Percentiles rank a stretch among this genome's conserved stretches.
Conservation (phyloP, 2,113 vertebrate genomes). For the Stomatorhinus ivindoensis region DNA sequence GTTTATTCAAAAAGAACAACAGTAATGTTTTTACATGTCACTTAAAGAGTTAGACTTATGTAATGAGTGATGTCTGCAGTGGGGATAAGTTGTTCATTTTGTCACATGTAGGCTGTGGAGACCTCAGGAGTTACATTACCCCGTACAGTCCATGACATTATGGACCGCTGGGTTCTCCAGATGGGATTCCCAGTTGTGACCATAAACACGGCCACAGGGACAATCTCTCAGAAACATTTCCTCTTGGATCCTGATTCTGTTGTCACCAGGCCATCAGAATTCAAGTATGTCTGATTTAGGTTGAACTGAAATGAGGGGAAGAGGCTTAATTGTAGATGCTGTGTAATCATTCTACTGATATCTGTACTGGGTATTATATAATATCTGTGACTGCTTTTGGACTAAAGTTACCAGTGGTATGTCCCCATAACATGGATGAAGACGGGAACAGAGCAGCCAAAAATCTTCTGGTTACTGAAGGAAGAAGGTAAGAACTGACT, state of each 20-base stretch:
- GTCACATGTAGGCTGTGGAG: slow-evolving; percentile 46
- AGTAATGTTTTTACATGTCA: background rate
- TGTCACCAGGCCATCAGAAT: slow-evolving; percentile 51
- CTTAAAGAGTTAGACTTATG: background rate
- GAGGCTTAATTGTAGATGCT: background rate
- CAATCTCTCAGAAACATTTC: slow-evolving; percentile 69
- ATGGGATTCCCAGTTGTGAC: slow-evolving; percentile 86
- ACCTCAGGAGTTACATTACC: slow-evolving; percentile 36
- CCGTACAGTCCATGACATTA: slow-evolving; percentile 46
- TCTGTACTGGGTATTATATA: background rate
- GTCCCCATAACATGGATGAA: slow-evolving; percentile 51
- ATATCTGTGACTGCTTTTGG: background rate
- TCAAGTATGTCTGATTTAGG: slow-evolving; percentile 52
- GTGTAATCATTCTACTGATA: background rate
- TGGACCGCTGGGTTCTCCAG: slow-evolving; percentile 84
- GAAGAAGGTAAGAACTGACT: slow-evolving; percentile 33
- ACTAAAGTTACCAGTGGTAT: slow-evolving; percentile 45
- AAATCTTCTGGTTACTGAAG: slow-evolving; percentile 38
- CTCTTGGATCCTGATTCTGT: slow-evolving; percentile 59
- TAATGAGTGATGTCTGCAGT: background rate
- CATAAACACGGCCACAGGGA: slow-evolving; percentile 56
- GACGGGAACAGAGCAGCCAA: background rate
- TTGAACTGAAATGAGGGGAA: background rate
- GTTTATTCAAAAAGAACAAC: background rate
- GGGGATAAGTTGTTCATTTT: background rate